Evolutionary conservation across 2,113 vertebrate genomes (phyloP).

Genomic region (Nesoenas mayeri): DNA sequence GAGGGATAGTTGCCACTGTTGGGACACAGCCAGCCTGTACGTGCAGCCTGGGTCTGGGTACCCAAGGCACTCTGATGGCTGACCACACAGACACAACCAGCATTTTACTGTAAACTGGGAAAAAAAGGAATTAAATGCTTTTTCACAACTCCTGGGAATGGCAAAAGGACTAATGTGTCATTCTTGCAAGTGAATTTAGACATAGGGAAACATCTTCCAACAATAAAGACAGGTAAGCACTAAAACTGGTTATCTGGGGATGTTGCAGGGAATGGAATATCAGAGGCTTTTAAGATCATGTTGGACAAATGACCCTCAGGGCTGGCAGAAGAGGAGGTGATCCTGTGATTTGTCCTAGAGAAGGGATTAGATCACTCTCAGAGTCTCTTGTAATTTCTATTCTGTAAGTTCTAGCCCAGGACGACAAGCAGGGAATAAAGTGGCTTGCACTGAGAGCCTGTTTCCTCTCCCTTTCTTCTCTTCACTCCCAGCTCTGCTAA

Average conservation of each 20-base stretch:
- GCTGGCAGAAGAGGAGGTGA: accelerated
- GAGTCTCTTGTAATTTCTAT: background rate
- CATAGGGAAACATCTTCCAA: background rate
- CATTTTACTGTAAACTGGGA: background rate
- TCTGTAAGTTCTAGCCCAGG: background rate
- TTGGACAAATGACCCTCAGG: background rate
- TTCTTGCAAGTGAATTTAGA: background rate
- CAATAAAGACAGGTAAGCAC: background rate
- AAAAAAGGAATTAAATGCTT: background rate
- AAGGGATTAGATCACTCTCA: background rate
- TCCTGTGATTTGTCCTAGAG: background rate
- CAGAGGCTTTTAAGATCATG: background rate
- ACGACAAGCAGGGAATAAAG: background rate
- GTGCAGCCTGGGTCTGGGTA: background rate
- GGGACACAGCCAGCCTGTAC: background rate
- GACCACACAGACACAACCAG: background rate
- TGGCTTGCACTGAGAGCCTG: background rate
- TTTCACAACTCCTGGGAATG: background rate
- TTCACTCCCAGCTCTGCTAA: background rate
- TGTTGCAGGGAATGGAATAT: background rate
- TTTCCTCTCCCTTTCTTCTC: background rate
- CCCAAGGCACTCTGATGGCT: background rate
- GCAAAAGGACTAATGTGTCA: background rate
- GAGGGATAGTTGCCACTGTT: background rate
- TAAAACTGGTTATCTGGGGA: background rate